Base-by-base conservation (phyloP, 2,888 invertebrate species). In the Acanthopleura granulata region DNA sequence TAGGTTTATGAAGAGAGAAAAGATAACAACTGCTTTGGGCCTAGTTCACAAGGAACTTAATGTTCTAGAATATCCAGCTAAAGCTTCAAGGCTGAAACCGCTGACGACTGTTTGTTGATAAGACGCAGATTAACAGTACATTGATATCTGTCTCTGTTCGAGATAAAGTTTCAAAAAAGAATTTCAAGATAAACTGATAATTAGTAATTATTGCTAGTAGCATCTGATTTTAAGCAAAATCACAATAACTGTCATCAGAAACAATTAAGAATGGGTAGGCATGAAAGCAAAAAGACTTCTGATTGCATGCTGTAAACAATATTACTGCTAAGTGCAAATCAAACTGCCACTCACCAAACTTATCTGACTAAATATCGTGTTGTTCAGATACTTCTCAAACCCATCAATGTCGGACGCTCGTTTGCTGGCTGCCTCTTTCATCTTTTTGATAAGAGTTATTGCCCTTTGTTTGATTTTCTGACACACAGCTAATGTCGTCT, bases 381-480 rank as follows among this genome's bases (percentile, higher is more conserved):
- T 27, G 66, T 22, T 27, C 22, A 66, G 66, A 27, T 66, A 66
- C 25, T 27, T 66, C 16, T 66, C 66, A 27, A 66, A 66, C 6
- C 29, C 66, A 25, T 66, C 66, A 6, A 66, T 27, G 16, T 66
- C 66, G 6, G 18, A 22, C 6, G 66, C 22, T 66, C 66, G 22
- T 15, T 66, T 66, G 16, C 6, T 16, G 3, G 29, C 25, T 22
- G 66, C 66, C 16, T 66, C 66, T 27, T 66, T 66, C 66, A 66
- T 66, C 29, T 66, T 66, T 27, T 66, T 66, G 29, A 66, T 66
- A 15, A 66, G 66, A 27, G 66, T 66, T 22, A 66, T 27, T 18
- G 66, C 66, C 29, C 66, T 66, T 27, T 66, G 66, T 27, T 66
- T 66, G 22, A 66, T 66, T 25, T 66, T 66, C 66, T 66, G 18